Evolutionary conservation across 2,888 invertebrate species (phyloP), one percentile per base, ranked within the genome.

Genomic region (Lasiommata megera): DNA sequence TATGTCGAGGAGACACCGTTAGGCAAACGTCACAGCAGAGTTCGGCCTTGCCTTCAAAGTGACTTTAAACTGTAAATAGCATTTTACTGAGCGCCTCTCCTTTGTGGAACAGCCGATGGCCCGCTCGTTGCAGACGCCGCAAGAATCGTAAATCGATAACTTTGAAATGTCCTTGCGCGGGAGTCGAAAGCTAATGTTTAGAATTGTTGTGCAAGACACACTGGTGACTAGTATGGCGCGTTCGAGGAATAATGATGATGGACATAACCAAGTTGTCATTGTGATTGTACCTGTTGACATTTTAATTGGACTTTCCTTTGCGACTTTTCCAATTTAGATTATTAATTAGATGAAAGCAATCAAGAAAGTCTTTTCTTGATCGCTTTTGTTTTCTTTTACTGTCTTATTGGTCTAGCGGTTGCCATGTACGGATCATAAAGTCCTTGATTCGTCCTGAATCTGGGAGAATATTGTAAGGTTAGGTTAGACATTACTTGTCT

Each of bases 161-260:
- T 71, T 71, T 53, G 56, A 54, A 75, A 77, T 78, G 84, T 84
- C 86, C 86, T 87, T 86, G 85, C 81, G 78, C 70, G 62, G 71
- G 70, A 70, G 71, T 76, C 68, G 80, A 81, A 81, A 82, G 80
- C 78, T 76, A 75, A 78, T 72, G 68, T 64, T 66, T 71, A 76
- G 77, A 68, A 73, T 73, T 73, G 72, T 86, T 83, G 83, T 80
- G 87, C 84, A 87, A 86, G 76, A 73, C 70, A 70, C 68, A 71
- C 67, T 73, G 76, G 82, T 79, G 63, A 65, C n/a, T 23, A 23
- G 23, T 23, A 23, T 3, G 54, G 69, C 76, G 78, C 80, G 82
- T 72, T 68, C 71, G 68, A 66, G 58, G 84, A 80, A 87, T 72
- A 72, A 69, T 66, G 66, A 71, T 52, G 23, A 6, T 3, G 43